Conservation (phyloP, 1,140 invertebrate species). For the Spodoptera litura region DNA sequence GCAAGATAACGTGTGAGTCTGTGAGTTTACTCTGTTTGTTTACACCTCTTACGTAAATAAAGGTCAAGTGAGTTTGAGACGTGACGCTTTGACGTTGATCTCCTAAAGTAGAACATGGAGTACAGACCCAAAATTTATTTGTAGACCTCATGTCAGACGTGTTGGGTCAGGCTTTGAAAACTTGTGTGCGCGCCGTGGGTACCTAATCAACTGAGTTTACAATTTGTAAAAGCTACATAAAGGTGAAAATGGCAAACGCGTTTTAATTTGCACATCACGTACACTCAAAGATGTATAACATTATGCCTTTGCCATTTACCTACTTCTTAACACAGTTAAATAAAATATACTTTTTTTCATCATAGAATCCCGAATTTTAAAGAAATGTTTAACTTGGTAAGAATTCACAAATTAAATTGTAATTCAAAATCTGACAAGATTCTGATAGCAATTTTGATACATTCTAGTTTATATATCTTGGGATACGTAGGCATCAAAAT, state of each 20-base stretch:
- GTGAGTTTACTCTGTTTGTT: conserved; percentile 65
- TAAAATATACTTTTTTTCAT: not conserved
- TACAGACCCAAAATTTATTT: not conserved
- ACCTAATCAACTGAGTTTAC: too few relatives aligned
- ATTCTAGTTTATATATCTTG: not conserved
- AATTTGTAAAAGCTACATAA: too few relatives aligned
- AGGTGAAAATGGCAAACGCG: too few relatives aligned
- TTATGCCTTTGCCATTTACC: too few relatives aligned
- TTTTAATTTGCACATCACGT: too few relatives aligned
- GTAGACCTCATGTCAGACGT: not conserved
- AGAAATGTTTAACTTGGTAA: too few relatives aligned
- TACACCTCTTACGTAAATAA: conserved; percentile 68
- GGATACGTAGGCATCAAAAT: too few relatives aligned
- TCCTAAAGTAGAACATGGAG: conserved; percentile 6
- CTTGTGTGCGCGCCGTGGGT: not conserved
- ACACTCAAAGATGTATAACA: too few relatives aligned
- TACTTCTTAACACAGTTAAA: too few relatives aligned
- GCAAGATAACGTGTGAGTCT: conserved; percentile 42
- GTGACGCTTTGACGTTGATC: conserved; percentile 19
- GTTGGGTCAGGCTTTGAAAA: not conserved
- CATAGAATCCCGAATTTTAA: too few relatives aligned
- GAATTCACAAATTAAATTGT: too few relatives aligned
- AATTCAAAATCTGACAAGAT: too few relatives aligned
- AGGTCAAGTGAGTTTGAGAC: conserved; percentile 37
- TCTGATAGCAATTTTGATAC: not conserved